Evolutionary conservation across 2,113 vertebrate species (phyloP).

Genomic region (Rana temporaria): DNA sequence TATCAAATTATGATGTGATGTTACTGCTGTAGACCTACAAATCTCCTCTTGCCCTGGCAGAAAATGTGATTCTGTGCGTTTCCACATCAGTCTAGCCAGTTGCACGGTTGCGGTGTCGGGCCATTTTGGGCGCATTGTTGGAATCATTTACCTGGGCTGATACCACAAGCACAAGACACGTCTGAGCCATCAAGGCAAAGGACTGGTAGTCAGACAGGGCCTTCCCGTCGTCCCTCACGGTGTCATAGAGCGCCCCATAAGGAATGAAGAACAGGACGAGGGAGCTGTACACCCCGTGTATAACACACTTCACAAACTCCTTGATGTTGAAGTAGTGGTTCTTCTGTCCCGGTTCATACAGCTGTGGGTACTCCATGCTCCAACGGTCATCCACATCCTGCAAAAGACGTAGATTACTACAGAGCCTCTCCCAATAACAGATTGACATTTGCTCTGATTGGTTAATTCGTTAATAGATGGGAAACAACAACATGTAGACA

Average conservation of each 20-base stretch:
- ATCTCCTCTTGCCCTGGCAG: background rate
- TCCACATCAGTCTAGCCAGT: background rate
- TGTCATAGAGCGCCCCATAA: constrained; percentile 80
- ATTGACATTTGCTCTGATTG: background rate
- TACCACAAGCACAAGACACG: constrained; percentile 85
- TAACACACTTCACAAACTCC: constrained; percentile 80
- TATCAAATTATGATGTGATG: no score
- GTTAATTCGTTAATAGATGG: background rate
- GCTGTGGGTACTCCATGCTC: constrained; percentile 87
- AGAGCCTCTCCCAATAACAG: background rate
- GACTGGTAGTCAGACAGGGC: constrained; percentile 92
- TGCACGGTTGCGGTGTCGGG: no score
- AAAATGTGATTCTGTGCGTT: no score
- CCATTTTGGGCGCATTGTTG: background rate
- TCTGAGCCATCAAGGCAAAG: constrained; percentile 88
- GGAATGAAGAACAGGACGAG: constrained; percentile 93
- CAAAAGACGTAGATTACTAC: constrained; percentile 5
- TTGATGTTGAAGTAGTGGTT: constrained; percentile 89
- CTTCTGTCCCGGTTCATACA: constrained; percentile 88
- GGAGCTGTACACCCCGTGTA: constrained; percentile 91
- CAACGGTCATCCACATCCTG: constrained; percentile 93
- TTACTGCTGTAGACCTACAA: background rate
- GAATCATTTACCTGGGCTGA: constrained; percentile 79
- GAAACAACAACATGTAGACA: no score
- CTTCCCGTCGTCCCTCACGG: constrained; percentile 85